Conservation (phyloP, 2,888 invertebrate genomes). For the Idaea straminata region DNA sequence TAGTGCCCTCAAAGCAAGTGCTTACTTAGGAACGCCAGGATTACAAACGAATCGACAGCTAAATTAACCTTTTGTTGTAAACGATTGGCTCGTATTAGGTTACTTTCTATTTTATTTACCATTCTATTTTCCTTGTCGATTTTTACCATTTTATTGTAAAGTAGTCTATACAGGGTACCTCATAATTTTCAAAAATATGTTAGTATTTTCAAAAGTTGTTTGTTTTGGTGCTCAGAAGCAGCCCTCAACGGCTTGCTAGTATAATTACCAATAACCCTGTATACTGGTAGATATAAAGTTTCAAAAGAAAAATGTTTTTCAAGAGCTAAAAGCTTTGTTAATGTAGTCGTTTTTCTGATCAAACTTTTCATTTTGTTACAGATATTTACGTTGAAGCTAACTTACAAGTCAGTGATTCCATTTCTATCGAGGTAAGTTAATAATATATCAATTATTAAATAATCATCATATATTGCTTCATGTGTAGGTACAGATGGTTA, state of each 20-base stretch:
- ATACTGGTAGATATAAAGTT: not conserved
- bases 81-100: constrained; percentile 39
- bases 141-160: too few relatives aligned
- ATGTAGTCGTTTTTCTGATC: not conserved
- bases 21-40: constrained; percentile 64
- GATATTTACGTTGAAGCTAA: not conserved
- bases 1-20: constrained; percentile 53
- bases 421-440: not conserved
- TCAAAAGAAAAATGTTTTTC: not conserved
- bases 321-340: not conserved
- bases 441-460: not conserved
- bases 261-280: too few relatives aligned
- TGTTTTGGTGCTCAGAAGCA: too few relatives aligned
- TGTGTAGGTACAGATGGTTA: too few relatives aligned
- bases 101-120: constrained; percentile 25
- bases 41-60: constrained; percentile 53
- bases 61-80: constrained; percentile 60
- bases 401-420: not conserved
- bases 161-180: too few relatives aligned
- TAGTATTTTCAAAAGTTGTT: too few relatives aligned
- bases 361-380: not conserved
- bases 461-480: too few relatives aligned
- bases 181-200: too few relatives aligned
- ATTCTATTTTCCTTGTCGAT: constrained; percentile 5
- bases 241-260: too few relatives aligned